phyloP scores from a whole-genome alignment of 1,140 invertebrate genomes.

The Heliconius hermathena region DNA sequence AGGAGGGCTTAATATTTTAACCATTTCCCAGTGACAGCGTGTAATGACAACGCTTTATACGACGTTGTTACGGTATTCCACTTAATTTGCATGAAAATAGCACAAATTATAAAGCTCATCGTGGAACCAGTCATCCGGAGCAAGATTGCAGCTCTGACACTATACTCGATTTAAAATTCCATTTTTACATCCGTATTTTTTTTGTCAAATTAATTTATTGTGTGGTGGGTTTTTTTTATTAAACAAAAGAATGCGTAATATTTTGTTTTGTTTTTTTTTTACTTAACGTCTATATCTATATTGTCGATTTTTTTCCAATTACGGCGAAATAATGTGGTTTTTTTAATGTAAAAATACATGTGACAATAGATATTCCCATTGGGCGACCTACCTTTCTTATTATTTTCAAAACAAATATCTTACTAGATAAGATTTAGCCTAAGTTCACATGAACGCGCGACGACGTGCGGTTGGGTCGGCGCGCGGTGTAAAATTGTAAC shows the following conservation, averaged over 20 bases:
- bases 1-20: conserved; percentile 25
- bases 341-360: too few relatives aligned
- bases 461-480: too few relatives aligned
- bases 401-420: too few relatives aligned
- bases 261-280: neutral
- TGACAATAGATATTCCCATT: too few relatives aligned
- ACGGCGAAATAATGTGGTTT: too few relatives aligned
- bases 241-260: neutral
- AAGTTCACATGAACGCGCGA: too few relatives aligned
- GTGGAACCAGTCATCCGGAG: conserved; percentile 40
- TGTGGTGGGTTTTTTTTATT: neutral
- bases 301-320: too few relatives aligned
- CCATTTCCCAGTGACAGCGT: conserved; percentile 26
- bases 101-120: conserved; percentile 51
- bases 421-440: too few relatives aligned
- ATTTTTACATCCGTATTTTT: conserved; percentile 25
- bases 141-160: conserved; percentile 45
- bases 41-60: conserved; percentile 38
- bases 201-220: neutral
- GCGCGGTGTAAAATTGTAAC: too few relatives aligned
- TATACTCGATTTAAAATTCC: conserved; percentile 39
- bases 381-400: too few relatives aligned
- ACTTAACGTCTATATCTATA: too few relatives aligned
- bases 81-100: conserved; percentile 51
- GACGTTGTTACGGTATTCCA: conserved; percentile 35